A percentile compares a stretch with the other conserved stretches of the same genome.
phyloP scores from a whole-genome alignment of 2,113 vertebrate genomes.

The Rallus limicola region DNA sequence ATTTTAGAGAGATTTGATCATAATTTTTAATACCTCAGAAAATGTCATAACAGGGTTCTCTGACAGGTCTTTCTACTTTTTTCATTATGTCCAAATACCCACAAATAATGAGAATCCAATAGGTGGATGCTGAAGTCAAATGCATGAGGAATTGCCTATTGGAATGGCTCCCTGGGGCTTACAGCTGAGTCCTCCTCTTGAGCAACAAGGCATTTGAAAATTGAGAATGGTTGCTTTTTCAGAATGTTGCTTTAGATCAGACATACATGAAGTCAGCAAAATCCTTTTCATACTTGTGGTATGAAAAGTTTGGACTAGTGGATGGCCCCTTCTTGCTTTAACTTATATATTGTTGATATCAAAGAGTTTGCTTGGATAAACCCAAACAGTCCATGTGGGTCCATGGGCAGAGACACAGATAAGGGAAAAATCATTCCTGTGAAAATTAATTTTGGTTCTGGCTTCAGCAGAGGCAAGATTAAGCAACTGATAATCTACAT shows the following conservation, averaged over 20 bases:
- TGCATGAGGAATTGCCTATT: not conserved
- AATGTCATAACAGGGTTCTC: not conserved
- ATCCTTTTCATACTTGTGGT: not conserved
- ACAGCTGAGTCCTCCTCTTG: not conserved
- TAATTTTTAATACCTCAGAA: not conserved
- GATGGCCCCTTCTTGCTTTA: not conserved
- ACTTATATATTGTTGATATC: not conserved
- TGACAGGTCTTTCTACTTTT: not conserved
- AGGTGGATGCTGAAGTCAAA: not conserved
- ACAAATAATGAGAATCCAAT: not conserved
- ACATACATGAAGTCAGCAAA: not conserved
- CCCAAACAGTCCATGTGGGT: not conserved
- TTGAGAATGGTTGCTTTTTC: not conserved
- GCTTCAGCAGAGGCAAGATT: not conserved
- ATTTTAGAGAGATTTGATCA: not conserved
- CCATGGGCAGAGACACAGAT: not conserved
- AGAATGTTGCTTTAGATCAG: not conserved
- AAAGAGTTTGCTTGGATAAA: not conserved
- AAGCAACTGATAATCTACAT: not conserved
- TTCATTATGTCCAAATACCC: not conserved
- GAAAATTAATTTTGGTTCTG: not conserved
- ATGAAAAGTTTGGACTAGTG: not conserved
- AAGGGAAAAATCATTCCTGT: not conserved
- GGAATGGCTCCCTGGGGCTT: not conserved
- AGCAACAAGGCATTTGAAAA: no score